Percentiles rank a stretch among this genome's conserved stretches.
phyloP scores from a whole-genome alignment of 2,113 vertebrate genomes.

The Arenaria interpres region DNA sequence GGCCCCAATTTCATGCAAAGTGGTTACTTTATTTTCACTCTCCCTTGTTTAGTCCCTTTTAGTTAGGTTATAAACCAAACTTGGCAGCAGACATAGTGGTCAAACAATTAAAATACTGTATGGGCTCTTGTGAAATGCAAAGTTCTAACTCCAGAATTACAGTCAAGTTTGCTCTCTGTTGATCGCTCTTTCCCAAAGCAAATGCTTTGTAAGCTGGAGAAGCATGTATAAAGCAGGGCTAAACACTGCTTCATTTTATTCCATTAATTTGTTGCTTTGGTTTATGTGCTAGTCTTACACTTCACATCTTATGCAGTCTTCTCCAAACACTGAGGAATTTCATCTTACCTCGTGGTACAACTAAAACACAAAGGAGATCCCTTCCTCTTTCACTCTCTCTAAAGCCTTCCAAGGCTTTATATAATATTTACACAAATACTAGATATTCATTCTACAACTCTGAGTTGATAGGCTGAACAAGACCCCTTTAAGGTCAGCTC shows the following conservation, averaged over 20 bases:
- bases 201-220: not conserved
- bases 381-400: not conserved
- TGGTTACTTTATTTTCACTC: conserved; percentile 65
- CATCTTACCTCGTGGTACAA: not conserved
- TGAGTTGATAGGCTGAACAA: not conserved
- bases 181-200: not conserved
- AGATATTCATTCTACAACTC: not conserved
- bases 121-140: not conserved
- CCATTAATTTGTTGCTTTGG: not conserved
- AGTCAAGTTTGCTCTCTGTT: not conserved
- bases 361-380: not conserved
- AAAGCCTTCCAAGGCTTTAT: not conserved
- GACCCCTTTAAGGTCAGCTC: not conserved
- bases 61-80: conserved; percentile 74
- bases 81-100: conserved; percentile 75
- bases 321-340: not conserved
- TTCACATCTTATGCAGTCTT: not conserved
- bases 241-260: not conserved
- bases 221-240: not conserved
- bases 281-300: not conserved
- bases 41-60: conserved; percentile 62
- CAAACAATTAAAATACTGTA: conserved; percentile 33
- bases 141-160: conserved; percentile 45
- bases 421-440: not conserved
- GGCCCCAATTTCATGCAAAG: conserved; percentile 78